These are phyloP conservation scores for Anastatus disparis DNA, from an alignment of 1,140 invertebrate genomes.

Conservation along the genomic window DNA sequence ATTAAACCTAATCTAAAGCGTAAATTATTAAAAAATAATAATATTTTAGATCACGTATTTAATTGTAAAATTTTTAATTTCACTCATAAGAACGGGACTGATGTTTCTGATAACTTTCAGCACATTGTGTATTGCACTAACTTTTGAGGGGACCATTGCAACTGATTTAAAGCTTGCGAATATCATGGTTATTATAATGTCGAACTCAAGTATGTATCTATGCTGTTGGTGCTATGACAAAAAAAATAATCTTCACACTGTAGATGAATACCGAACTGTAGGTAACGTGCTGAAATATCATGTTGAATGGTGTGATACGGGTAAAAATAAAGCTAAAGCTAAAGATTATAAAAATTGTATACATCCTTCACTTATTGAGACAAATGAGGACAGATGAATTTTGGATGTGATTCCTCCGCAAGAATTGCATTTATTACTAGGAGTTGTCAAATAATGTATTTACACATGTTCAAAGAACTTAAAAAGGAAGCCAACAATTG, in stretches of 20 bases:
- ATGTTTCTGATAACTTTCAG: too few species aligned
- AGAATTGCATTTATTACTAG: too few species aligned
- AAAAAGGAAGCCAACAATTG: too few species aligned
- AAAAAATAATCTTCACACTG: neutral
- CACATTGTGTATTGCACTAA: too few species aligned
- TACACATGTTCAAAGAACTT: too few species aligned
- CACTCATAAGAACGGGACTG: too few species aligned
- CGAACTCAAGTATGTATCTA: neutral
- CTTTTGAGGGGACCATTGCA: neutral
- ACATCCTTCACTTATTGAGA: constrained; percentile 25
- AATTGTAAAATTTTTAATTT: too few species aligned
- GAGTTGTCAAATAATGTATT: too few species aligned
- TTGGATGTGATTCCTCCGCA: constrained; percentile 34
- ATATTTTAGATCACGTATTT: too few species aligned
- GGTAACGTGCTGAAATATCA: neutral
- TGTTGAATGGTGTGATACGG: neutral
- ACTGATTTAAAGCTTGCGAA: neutral
- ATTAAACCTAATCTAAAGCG: too few species aligned
- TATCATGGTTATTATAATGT: neutral
- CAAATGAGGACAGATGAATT: constrained; percentile 21
- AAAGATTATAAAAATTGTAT: constrained; percentile 34
- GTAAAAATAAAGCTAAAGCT: constrained; percentile 10
- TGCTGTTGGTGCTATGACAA: neutral
- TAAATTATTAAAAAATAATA: too few species aligned
- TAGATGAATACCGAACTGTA: neutral